These are phyloP conservation scores for Rhinichthys osculus DNA, from an alignment of 2,797 vertebrate genomes.

Conservation along the genomic window DNA sequence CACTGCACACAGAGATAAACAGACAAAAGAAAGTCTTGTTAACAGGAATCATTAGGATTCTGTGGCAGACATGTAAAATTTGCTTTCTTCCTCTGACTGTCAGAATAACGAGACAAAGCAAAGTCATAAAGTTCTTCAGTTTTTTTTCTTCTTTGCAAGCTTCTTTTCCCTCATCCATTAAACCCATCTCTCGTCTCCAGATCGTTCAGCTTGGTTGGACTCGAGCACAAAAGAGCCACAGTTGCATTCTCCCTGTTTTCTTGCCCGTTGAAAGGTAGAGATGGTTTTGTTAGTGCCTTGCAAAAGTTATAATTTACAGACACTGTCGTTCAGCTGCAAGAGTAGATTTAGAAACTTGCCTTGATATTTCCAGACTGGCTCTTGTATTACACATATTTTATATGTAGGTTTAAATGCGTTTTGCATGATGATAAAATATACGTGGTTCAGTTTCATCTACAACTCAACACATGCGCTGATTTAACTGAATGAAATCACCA, in stretches of 20 bases:
- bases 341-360: conserved; percentile 20
- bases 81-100: conserved; percentile 6
- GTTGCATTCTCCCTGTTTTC: not conserved
- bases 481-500: not conserved
- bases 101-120: too few species aligned
- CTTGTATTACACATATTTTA: not conserved
- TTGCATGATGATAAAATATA: conserved; percentile 14
- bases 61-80: conserved; percentile 26
- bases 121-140: conserved; percentile 20
- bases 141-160: not conserved
- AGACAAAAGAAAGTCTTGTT: conserved; percentile 1
- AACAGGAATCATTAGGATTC: not conserved
- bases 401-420: not conserved
- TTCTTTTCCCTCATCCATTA: conserved; percentile 40
- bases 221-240: conserved; percentile 38
- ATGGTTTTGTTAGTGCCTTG: conserved; percentile 3
- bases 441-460: not conserved
- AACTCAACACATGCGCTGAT: not conserved
- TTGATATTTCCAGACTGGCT: conserved; percentile 38
- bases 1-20: conserved; percentile 6
- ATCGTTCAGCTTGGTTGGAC: conserved; percentile 37
- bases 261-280: conserved; percentile 24
- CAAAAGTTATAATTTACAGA: conserved; percentile 34
- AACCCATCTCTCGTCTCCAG: conserved; percentile 24
- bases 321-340: too few species aligned